Conservation (phyloP, 2,888 invertebrate species). For the Carpatolechia fugitivella region DNA sequence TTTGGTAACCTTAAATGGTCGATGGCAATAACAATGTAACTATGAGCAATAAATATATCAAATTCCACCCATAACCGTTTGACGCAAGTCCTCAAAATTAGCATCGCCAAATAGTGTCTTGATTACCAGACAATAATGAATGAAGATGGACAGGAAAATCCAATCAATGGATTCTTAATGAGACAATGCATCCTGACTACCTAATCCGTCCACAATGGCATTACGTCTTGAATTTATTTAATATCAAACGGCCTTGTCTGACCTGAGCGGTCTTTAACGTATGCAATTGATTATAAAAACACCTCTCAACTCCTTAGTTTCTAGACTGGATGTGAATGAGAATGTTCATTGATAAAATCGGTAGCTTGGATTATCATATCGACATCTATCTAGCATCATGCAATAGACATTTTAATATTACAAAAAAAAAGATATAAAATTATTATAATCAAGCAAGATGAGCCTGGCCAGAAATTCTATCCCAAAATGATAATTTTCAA, state of each 20-base stretch:
- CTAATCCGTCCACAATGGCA: slow-evolving; percentile 52
- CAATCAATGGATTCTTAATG: slow-evolving; percentile 10
- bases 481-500: no score
- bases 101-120: slow-evolving; percentile 9
- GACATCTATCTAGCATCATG: background rate
- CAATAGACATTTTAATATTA: no score
- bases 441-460: no score
- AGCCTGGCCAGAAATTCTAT: no score
- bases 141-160: slow-evolving; percentile 9
- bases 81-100: slow-evolving; percentile 3
- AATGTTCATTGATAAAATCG: slow-evolving; percentile 5
- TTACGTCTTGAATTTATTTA: slow-evolving; percentile 50
- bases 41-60: background rate
- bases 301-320: background rate
- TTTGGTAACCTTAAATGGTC: background rate
- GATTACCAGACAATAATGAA: slow-evolving; percentile 14
- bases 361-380: background rate
- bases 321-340: background rate
- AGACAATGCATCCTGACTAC: slow-evolving; percentile 10
- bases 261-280: background rate
- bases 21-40: background rate
- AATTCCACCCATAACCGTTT: background rate
- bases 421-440: no score
- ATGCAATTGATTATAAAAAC: background rate
- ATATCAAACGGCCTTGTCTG: background rate